These are phyloP conservation scores for Rousettus leschenaultii DNA, from an alignment of 2,113 vertebrate genomes.

Conservation along the genomic window DNA sequence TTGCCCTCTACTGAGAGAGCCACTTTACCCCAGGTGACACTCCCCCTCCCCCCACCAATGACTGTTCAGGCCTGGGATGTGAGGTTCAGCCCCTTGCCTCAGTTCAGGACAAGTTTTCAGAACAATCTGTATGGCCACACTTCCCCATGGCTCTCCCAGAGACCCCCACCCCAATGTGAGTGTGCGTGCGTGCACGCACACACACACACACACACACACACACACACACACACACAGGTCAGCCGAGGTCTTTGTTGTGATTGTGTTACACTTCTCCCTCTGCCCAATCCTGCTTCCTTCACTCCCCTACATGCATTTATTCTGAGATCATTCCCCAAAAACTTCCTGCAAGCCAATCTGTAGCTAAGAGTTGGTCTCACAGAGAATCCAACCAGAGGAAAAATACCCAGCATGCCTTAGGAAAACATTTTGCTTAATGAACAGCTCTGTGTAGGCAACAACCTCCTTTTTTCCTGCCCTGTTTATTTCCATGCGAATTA, in stretches of 20 bases:
- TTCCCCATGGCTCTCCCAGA: not conserved
- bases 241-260: not conserved
- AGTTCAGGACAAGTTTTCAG: not conserved
- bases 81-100: not conserved
- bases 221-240: not conserved
- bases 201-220: not conserved
- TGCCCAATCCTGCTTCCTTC: not conserved
- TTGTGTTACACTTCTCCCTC: not conserved
- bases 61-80: not conserved
- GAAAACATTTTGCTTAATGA: not conserved
- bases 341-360: not conserved
- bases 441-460: not conserved
- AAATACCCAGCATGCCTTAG: not conserved
- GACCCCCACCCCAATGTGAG: not conserved
- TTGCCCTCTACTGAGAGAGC: not conserved
- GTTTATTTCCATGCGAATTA: not conserved
- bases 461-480: not conserved
- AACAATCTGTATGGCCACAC: not conserved
- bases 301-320: fast-evolving
- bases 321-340: not conserved
- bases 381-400: not conserved
- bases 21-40: not conserved
- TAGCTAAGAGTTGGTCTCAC: not conserved
- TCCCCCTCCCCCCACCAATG: not conserved
- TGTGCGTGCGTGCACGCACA: not conserved